Conservation (phyloP, 2,113 vertebrate species). For the Actinemys pallida region DNA sequence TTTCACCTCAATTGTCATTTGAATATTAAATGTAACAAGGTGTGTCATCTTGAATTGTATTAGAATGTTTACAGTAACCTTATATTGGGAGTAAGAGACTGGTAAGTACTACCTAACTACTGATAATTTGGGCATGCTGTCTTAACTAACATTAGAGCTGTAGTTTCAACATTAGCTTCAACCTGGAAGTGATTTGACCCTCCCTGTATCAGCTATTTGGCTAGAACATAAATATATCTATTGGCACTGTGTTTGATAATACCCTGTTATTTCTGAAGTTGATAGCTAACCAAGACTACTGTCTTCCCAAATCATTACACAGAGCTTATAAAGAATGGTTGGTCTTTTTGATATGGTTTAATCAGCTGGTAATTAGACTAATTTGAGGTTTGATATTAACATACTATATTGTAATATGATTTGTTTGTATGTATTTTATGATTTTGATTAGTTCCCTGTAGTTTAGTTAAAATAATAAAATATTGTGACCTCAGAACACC, state of each 20-base stretch:
- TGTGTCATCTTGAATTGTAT: background rate
- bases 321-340: background rate
- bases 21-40: background rate
- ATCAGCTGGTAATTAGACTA: background rate
- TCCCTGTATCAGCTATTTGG: background rate
- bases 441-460: background rate
- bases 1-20: background rate
- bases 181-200: background rate
- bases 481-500: background rate
- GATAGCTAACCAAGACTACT: background rate
- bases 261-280: background rate
- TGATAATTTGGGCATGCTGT: background rate
- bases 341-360: background rate
- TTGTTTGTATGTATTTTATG: background rate
- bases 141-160: background rate
- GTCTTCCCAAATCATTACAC: background rate
- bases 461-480: background rate
- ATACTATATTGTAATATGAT: background rate
- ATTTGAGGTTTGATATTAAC: background rate
- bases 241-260: background rate
- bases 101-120: background rate
- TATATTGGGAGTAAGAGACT: background rate
- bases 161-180: background rate
- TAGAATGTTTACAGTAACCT: background rate
- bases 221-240: background rate